phyloP scores from a whole-genome alignment of 2,888 invertebrate species.

The Notodonta dromedarius region DNA sequence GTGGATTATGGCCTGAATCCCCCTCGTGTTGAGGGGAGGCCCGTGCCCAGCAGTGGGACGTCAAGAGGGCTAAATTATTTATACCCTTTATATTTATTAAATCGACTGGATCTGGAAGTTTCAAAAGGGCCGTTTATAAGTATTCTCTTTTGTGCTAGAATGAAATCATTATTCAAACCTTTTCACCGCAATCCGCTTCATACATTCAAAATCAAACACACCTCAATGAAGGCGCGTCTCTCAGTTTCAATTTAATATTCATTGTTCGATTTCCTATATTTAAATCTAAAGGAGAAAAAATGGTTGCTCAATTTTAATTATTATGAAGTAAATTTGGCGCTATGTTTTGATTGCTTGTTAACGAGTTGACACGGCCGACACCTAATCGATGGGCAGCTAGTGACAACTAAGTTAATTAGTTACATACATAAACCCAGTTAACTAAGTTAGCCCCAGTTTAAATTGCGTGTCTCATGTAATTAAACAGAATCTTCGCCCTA shows the following conservation, averaged over 20 bases:
- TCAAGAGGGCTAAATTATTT: too few relatives aligned
- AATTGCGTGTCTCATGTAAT: constrained; percentile 30
- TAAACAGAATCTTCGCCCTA: constrained; percentile 15
- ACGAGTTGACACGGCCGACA: constrained; percentile 8
- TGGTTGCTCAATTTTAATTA: constrained; percentile 8
- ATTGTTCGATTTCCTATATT: constrained; percentile 28
- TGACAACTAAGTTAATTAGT: constrained; percentile 29
- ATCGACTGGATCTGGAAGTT: constrained; percentile 4
- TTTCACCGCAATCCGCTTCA: constrained; percentile 19
- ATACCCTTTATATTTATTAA: constrained; percentile 12
- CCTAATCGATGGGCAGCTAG: constrained; percentile 22
- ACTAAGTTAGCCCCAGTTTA: constrained; percentile 26
- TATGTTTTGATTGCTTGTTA: constrained; percentile 13
- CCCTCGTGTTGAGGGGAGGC: too few relatives aligned
- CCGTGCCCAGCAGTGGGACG: too few relatives aligned
- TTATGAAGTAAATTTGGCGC: background rate
- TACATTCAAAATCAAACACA: constrained; percentile 16
- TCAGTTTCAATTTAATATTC: constrained; percentile 28
- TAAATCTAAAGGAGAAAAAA: constrained; percentile 15
- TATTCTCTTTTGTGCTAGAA: constrained; percentile 11
- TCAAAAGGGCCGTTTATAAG: constrained; percentile 9
- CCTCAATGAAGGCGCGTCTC: constrained; percentile 18
- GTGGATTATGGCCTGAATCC: too few relatives aligned
- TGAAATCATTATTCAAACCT: constrained; percentile 24
- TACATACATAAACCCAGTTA: constrained; percentile 29